A percentile compares a stretch with the other conserved stretches of the same genome.
phyloP scores from a whole-genome alignment of 2,113 vertebrate genomes.

The Ondatra zibethicus region DNA sequence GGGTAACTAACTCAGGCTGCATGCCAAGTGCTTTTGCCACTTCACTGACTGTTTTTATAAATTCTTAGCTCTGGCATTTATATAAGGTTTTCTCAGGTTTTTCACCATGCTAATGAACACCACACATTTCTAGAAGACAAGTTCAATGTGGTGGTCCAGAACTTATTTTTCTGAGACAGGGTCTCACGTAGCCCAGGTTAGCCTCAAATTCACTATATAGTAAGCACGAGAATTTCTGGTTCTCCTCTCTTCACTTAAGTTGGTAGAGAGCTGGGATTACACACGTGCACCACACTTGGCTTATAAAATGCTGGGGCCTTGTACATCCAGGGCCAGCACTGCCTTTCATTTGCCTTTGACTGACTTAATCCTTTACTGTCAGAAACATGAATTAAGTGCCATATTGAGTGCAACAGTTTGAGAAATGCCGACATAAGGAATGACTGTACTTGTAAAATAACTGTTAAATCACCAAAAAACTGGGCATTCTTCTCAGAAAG shows the following conservation, averaged over 20 bases:
- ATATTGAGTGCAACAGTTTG: not conserved
- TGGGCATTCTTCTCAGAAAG: conserved; percentile 8
- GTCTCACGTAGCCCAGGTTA: not conserved
- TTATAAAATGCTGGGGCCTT: not conserved
- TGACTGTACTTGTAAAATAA: not conserved
- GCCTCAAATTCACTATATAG: not conserved
- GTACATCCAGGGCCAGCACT: not conserved
- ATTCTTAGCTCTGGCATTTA: not conserved
- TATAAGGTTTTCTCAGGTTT: not conserved
- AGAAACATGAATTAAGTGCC: not conserved
- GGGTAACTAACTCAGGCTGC: not conserved
- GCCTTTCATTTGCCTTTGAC: not conserved
- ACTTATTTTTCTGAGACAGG: not conserved
- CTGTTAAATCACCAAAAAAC: not conserved
- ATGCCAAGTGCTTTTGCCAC: not conserved
- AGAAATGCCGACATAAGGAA: conserved; percentile 7
- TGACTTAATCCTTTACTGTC: not conserved
- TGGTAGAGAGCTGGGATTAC: not conserved
- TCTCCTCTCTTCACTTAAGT: not conserved
- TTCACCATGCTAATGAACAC: not conserved
- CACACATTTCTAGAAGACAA: not conserved
- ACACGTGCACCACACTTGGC: not conserved
- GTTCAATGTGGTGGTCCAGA: not conserved
- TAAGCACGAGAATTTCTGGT: not conserved
- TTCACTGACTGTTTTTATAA: not conserved